phyloP scores from a whole-genome alignment of 2,113 vertebrate species.

The Indicator maculatus region DNA sequence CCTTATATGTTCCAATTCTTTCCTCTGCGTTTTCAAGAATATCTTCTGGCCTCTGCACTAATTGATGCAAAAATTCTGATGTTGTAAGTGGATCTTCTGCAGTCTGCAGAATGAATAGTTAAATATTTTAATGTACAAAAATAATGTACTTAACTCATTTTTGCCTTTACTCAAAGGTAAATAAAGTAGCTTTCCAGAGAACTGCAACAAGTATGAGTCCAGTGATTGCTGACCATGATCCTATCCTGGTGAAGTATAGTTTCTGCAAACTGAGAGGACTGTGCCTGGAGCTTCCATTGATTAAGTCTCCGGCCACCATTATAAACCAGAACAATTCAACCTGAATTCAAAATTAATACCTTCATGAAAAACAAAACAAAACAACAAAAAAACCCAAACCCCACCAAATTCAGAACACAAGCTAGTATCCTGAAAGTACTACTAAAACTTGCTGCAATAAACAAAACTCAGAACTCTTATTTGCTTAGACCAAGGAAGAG shows the following conservation, averaged over 20 bases:
- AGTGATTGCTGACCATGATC: neutral
- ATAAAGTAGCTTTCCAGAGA: neutral
- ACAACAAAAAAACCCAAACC: neutral
- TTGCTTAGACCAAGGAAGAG: neutral
- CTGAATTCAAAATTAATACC: neutral
- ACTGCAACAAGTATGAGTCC: neutral
- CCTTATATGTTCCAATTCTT: constrained; percentile 79
- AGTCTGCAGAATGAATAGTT: constrained; percentile 44
- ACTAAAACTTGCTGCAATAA: neutral
- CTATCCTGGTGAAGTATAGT: neutral
- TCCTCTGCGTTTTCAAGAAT: constrained; percentile 72
- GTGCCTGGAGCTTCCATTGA: neutral
- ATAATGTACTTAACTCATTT: neutral
- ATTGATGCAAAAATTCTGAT: constrained; percentile 65
- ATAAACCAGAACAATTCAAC: neutral
- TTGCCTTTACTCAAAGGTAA: neutral
- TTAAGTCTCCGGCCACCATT: neutral
- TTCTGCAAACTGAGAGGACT: neutral
- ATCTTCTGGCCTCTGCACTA: constrained; percentile 86
- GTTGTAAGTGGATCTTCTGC: constrained; percentile 19
- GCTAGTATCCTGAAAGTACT: neutral
- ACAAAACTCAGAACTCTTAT: neutral
- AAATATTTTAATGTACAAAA: neutral
- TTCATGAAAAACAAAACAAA: neutral
- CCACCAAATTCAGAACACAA: neutral